Evolutionary conservation across 1,140 invertebrate species (phyloP), one percentile per base, ranked within the genome.

Genomic region (Mercenaria mercenaria): DNA sequence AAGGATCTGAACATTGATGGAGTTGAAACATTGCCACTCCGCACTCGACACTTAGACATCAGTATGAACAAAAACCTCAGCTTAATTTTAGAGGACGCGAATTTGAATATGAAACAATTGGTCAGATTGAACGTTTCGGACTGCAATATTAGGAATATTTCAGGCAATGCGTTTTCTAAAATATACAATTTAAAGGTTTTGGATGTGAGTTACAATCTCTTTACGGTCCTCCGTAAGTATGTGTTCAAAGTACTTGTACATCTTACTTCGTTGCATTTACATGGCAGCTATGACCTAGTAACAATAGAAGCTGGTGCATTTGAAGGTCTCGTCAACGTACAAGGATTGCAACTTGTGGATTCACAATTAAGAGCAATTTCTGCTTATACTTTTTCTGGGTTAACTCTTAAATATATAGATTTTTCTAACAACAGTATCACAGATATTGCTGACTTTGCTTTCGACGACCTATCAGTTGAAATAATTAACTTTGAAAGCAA

Each of bases 401-500:
- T 92, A 23, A 41, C 15, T 26, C 26, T 92, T 0, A 50, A 20
- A 1, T 72, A 47, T 39, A 23, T 93, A 29, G 84, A 92, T 64
- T 11, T 93, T 4, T 52, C 41, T 18, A 11, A 20, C 43, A 87
- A 82, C 85, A 52, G 69, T 2, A 90, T 93, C 8, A 20, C 41
- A 29, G 41, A 32, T 13, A 80, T 93, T 29, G 39, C 72, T 29
- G 50, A 79, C 39, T 26, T 41, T 50, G 85, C 87, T 13, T 93
- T 91, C 72, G 11, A 47, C 23, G 43, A 43, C n/a, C 61, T 83
- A 8, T 23, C 39, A 13, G 47, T 83, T 10, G 26, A 61, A n/a
- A 39, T 34, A 26, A 61, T 93, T 23, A 74, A 92, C 59, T 52
- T 93, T 23, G 47, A 80, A 23, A n/a, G 80, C 2, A 91, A 90